Evolutionary conservation across 1,140 invertebrate species (phyloP), one percentile per base, ranked within the genome.

Genomic region (Drosophila pectinifera): DNA sequence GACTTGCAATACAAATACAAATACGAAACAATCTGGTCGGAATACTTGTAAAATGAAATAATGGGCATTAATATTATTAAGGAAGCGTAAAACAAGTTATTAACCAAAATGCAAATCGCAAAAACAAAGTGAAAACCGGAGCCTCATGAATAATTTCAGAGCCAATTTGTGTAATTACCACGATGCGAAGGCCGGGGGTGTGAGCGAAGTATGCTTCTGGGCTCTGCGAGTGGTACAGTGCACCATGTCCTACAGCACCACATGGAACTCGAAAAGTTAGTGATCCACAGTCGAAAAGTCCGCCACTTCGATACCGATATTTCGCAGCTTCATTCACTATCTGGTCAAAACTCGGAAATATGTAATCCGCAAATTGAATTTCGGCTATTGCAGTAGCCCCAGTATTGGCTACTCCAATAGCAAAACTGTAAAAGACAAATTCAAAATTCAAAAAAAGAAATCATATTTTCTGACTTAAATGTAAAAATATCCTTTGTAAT

Each of bases 301-400:
- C 96, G 4, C 98, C 99, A 78, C 97, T 98, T 56, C 99, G 94
- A 92, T 99, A 99, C 18, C 99, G 94, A 75, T 95, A 96, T 93
- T 99, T 99, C 0, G 98, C 98, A 7, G 98, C 98, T 94, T 97
- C 96, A 92, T 97, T 97, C 18, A 97, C 95, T 69, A 97, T 91
- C 95, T 99, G 99, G 94, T 99, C 99, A 93, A 99, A 99, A 1
- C 98, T 99, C 16, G 99, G 99, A 92, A 97, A 99, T 76, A 99
- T 99, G 88, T 99, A 99, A 93, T 99, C 99, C 7, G 98, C 98
- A 94, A 99, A 99, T 93, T 99, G 99, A 89, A 99, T 99, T 94
- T 99, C 99, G 16, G 98, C 98, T 70, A 99, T 98, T 0, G 98
- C 97, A 3, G 97, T 99, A 0, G 96, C 94, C 11, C 98, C 99